A percentile compares a stretch with the other conserved stretches of the same genome.
Evolutionary conservation across 1,140 invertebrate genomes (phyloP).

Genomic region (Drosophila varians): DNA sequence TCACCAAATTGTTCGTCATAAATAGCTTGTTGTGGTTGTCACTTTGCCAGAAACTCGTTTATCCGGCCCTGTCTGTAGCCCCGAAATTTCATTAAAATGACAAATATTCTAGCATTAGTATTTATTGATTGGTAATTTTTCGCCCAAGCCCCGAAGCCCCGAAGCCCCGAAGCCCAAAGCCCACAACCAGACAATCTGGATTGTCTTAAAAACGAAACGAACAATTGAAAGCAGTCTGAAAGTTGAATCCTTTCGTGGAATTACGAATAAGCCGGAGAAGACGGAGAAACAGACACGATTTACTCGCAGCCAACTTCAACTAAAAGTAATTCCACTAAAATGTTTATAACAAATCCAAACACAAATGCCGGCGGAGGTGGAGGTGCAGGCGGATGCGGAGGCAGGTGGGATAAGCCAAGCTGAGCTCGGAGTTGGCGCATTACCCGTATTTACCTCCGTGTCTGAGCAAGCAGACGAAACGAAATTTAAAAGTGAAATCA

Average conservation of each 20-base stretch:
- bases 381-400: not conserved
- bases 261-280: not conserved
- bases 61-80: not conserved
- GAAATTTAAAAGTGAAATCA: slow-evolving; percentile 78
- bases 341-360: slow-evolving; percentile 74
- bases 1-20: not conserved
- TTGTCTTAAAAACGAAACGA: not conserved
- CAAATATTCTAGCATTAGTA: not conserved
- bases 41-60: not conserved
- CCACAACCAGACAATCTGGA: too few relatives aligned
- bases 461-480: slow-evolving; percentile 62
- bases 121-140: not conserved
- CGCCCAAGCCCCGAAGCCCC: too few relatives aligned
- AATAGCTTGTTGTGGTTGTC: not conserved
- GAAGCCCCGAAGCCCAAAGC: too few relatives aligned
- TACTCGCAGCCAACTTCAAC: slow-evolving; percentile 58
- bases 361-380: slow-evolving; percentile 30
- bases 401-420: slow-evolving; percentile 8
- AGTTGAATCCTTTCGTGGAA: not conserved
- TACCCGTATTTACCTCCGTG: slow-evolving; percentile 42
- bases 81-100: not conserved
- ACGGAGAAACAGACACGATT: slow-evolving; percentile 30
- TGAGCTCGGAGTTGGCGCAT: slow-evolving; percentile 7
- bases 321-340: slow-evolving; percentile 79
- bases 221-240: not conserved